These are phyloP conservation scores for Bolinopsis microptera DNA, from an alignment of 37 sponge, comb jelly and placozoan species.

Conservation along the genomic window DNA sequence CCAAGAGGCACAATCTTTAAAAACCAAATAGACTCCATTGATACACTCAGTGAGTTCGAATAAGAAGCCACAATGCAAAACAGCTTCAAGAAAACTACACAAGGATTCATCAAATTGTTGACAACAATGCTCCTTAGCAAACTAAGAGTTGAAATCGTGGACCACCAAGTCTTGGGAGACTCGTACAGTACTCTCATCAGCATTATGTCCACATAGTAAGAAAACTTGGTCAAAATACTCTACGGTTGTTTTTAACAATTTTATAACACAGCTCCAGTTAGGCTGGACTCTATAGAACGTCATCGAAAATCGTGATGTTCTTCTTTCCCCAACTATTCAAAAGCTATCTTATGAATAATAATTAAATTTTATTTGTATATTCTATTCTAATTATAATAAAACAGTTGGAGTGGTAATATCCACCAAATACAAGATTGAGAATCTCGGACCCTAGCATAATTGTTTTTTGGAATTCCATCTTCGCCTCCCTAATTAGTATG, in stretches of 20 bases:
- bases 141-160: neutral
- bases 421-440: neutral
- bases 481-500: neutral
- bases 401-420: neutral
- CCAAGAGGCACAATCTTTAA: neutral
- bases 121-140: neutral
- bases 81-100: neutral
- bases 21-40: neutral
- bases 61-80: neutral
- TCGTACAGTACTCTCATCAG: neutral
- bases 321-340: no score
- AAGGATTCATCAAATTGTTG: neutral
- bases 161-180: neutral
- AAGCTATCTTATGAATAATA: no score
- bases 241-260: no score
- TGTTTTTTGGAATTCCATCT: neutral
- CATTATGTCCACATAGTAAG: neutral
- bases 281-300: no score
- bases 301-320: no score
- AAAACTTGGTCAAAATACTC: no score
- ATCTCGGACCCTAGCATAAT: neutral
- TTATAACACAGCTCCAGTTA: no score
- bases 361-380: no score
- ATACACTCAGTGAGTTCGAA: no score
- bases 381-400: no score